Percentiles rank a stretch among this genome's conserved stretches.
Conservation (phyloP, 2,797 vertebrate species). For the Natrix natrix region DNA sequence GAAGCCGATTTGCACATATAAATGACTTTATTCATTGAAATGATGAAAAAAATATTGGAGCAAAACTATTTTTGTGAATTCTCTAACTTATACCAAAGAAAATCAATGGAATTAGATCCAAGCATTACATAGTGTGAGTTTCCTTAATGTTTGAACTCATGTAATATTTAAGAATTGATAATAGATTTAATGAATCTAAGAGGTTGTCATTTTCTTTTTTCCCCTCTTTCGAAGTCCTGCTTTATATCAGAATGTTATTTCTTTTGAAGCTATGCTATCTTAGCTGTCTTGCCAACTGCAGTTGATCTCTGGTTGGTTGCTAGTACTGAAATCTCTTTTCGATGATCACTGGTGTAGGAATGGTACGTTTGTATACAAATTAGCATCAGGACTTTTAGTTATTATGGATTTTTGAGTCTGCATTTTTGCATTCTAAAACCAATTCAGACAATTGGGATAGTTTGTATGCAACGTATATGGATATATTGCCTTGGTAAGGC, state of each 20-base stretch:
- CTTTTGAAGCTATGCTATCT: not conserved
- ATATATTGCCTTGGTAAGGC: no score
- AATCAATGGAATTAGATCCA: not conserved
- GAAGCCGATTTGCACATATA: not conserved
- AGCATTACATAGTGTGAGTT: not conserved
- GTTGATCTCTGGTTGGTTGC: not conserved
- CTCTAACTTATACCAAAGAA: not conserved
- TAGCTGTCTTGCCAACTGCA: not conserved
- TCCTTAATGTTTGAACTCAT: not conserved
- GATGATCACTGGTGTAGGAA: not conserved
- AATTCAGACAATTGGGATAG: not conserved
- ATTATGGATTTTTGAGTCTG: not conserved
- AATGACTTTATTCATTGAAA: not conserved
- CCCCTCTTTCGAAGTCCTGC: not conserved
- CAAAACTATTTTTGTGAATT: not conserved
- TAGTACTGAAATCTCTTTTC: not conserved
- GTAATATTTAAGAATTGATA: not conserved
- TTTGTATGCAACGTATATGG: not conserved
- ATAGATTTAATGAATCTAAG: not conserved
- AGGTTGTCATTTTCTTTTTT: not conserved
- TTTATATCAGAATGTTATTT: not conserved
- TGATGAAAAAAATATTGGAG: not conserved
- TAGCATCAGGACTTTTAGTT: not conserved
- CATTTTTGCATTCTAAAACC: not conserved
- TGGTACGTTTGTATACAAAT: not conserved